These are phyloP conservation scores for Linnaemya vulpina DNA, from an alignment of 2,888 invertebrate species.

Conservation along the genomic window DNA sequence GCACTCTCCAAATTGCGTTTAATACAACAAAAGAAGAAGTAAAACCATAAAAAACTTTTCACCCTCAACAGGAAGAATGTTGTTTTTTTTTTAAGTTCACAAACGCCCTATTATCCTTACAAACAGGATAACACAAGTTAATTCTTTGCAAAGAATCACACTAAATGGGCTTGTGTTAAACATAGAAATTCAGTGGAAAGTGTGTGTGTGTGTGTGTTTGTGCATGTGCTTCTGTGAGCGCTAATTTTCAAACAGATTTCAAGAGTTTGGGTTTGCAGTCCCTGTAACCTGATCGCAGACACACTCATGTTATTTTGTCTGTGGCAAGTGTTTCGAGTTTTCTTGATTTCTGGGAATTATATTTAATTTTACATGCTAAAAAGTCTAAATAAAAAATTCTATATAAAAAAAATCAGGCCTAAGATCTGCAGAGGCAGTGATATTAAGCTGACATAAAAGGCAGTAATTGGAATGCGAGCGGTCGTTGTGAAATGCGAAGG, in stretches of 20 bases:
- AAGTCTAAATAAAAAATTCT: slow-evolving; percentile 26
- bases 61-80: slow-evolving; percentile 64
- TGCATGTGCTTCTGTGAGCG: slow-evolving; percentile 26
- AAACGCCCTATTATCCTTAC: slow-evolving; percentile 56
- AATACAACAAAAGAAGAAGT: slow-evolving; percentile 16
- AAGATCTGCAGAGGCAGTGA: slow-evolving; percentile 43
- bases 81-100: slow-evolving; percentile 38
- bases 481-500: slow-evolving; percentile 44
- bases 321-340: slow-evolving; percentile 64
- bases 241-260: slow-evolving; percentile 68
- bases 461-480: slow-evolving; percentile 63
- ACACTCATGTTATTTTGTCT: slow-evolving; percentile 66
- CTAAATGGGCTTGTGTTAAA: slow-evolving; percentile 70
- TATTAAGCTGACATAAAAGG: slow-evolving; percentile 71
- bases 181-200: neutral
- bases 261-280: slow-evolving; percentile 7
- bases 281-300: slow-evolving; percentile 66
- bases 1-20: slow-evolving; percentile 5
- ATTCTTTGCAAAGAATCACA: slow-evolving; percentile 72
- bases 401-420: neutral
- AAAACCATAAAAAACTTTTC: slow-evolving; percentile 29
- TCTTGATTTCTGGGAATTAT: slow-evolving; percentile 71
- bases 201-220: neutral
- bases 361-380: slow-evolving; percentile 68
- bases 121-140: slow-evolving; percentile 74